A percentile compares a stretch with the other conserved stretches of the same genome.
phyloP scores from a whole-genome alignment of 2,888 invertebrate species.

The Patella caerulea region DNA sequence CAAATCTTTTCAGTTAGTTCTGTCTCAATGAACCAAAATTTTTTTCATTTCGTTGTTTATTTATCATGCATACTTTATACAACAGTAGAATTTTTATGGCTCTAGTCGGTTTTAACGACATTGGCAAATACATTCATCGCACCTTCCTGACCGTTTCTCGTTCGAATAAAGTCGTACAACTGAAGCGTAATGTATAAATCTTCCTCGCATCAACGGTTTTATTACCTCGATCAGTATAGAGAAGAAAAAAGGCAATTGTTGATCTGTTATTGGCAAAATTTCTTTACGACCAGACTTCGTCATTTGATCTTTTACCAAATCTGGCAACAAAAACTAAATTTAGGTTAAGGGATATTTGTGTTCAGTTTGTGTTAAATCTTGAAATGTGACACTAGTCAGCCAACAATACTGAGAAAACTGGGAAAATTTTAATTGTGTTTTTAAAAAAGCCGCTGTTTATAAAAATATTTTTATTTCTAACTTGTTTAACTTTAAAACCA shows the following conservation, averaged over 20 bases:
- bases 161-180: slow-evolving; percentile 5
- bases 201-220: slow-evolving; percentile 3
- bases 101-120: not conserved
- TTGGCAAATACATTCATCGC: slow-evolving; percentile 2
- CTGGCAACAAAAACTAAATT: no score
- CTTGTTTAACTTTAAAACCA: no score
- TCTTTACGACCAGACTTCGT: not conserved
- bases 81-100: not conserved
- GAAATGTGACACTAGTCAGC: no score
- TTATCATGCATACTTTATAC: slow-evolving; percentile 2
- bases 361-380: no score
- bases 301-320: no score
- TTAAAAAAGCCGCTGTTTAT: no score
- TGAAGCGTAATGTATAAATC: slow-evolving; percentile 13
- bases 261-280: not conserved
- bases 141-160: slow-evolving; percentile 2
- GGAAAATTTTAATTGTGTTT: no score
- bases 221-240: slow-evolving; percentile 3
- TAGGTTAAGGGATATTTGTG: no score
- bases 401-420: no score
- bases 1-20: no score
- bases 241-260: slow-evolving; percentile 3
- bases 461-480: no score
- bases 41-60: not conserved
- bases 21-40: no score